Percentiles rank a stretch among this genome's conserved stretches.
Conservation (phyloP, 2,888 invertebrate genomes). For the Eustalomyia histrio region DNA sequence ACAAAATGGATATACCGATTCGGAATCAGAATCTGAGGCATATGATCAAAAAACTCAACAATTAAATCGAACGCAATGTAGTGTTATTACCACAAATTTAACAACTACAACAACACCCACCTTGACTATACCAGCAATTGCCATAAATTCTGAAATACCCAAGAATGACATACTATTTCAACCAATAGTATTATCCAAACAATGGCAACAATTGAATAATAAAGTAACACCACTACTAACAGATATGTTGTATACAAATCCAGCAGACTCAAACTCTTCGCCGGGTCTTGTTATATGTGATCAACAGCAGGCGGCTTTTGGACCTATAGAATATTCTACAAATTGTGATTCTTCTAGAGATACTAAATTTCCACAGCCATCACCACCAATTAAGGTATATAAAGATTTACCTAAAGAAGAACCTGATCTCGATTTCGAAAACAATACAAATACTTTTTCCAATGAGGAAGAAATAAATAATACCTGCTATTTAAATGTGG, state of each 20-base stretch:
- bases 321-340: neutral
- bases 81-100: slow-evolving; percentile 21
- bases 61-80: neutral
- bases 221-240: neutral
- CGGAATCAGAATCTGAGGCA: slow-evolving; percentile 52
- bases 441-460: neutral
- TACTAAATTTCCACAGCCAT: neutral
- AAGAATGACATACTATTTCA: slow-evolving; percentile 18
- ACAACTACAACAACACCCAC: neutral
- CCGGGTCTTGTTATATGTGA: neutral
- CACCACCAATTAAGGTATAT: neutral
- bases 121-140: neutral
- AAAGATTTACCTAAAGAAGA: slow-evolving; percentile 47
- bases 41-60: slow-evolving; percentile 23
- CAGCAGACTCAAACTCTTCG: neutral
- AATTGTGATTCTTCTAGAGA: slow-evolving; percentile 48
- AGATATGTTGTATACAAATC: neutral
- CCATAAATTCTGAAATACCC: neutral
- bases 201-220: slow-evolving; percentile 36
- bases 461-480: neutral
- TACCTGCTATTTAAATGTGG: neutral
- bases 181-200: slow-evolving; percentile 52
- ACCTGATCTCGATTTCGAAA: slow-evolving; percentile 28
- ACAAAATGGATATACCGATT: slow-evolving; percentile 41
- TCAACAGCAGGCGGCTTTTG: neutral